Base-by-base conservation (phyloP, 2,113 vertebrate species). In the Sebastes schlegelii region DNA sequence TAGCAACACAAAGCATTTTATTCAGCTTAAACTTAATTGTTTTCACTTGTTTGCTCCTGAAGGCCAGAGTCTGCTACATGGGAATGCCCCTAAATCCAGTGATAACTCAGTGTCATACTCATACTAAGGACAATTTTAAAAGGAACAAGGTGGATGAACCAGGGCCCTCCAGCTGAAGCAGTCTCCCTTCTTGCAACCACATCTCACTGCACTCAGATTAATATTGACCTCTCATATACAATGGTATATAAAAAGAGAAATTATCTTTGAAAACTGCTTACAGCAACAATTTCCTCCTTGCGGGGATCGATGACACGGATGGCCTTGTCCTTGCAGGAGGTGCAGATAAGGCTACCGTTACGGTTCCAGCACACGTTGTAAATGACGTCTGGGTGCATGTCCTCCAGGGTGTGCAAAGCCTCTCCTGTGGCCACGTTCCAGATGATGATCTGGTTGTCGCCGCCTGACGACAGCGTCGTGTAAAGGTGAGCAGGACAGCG, bases 341-440 rank as follows among this genome's bases (percentile, higher is more conserved):
- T 99, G 90, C 97, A 98, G 95, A 99, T 98, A 9, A 99, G 96
- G 89, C 97, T 99, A 79, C 98, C 98, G 0, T 96, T 97, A 85
- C 96, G 96, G 87, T 98, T 99, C 98, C 98, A 99, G 96, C 95
- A 96, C 1, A 95, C 97, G 0, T 96, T 99, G 95, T 93, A 99
- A 72, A 99, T 99, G 93, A 99, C 94, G 57, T 99, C 98, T 4
- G 96, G 95, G 42, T 99, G 98, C 97, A 98, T 97, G 83, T 99
- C 98, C 0, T 99, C 97, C 91, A 99, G 51, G 79, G 82, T 96
- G 75, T 99, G 97, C 82, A 99, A 94, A 74, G 98, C 95, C 87
- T 99, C 97, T 6, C 97, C 97, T 0, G 97, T 98, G 9, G 97
- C 97, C 95, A 99, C 98, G 0, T 99, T 99, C 98, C 98, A 99